Percentiles rank a stretch among this genome's conserved stretches.
These are phyloP conservation scores for Drosophila longiperda DNA, from an alignment of 2,888 invertebrate species.

Conservation along the genomic window DNA sequence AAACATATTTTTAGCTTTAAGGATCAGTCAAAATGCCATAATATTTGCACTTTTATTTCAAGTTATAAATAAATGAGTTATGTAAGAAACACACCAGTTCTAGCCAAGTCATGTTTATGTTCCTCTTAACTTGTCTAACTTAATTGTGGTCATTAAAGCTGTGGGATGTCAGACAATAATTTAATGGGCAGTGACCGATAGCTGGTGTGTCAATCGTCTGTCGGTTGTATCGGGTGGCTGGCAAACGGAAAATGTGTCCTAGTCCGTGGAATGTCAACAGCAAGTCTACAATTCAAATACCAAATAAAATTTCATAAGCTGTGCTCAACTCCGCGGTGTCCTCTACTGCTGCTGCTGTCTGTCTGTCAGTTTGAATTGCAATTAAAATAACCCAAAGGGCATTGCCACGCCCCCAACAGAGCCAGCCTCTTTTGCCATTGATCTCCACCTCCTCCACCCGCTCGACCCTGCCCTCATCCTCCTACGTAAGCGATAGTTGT, in stretches of 20 bases:
- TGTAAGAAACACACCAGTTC: not conserved
- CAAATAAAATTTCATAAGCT: slow-evolving; percentile 77
- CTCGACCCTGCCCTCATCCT: too few relatives aligned
- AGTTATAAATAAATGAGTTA: not conserved
- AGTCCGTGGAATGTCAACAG: slow-evolving; percentile 57
- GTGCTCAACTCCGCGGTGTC: slow-evolving; percentile 5
- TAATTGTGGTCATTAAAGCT: not conserved
- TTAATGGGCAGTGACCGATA: slow-evolving; percentile 9
- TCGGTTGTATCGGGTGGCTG: slow-evolving; percentile 1
- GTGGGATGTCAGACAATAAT: slow-evolving; percentile 6
- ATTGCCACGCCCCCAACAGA: not conserved
- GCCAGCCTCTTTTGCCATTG: not conserved
- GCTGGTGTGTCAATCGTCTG: slow-evolving; percentile 60
- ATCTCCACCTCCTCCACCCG: too few relatives aligned
- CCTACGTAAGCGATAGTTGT: slow-evolving; percentile 21
- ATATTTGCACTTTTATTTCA: not conserved
- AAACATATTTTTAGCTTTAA: not conserved
- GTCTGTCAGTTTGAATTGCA: slow-evolving; percentile 69
- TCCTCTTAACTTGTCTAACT: not conserved
- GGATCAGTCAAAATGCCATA: not conserved
- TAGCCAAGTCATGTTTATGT: not conserved
- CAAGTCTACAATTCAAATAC: slow-evolving; percentile 61
- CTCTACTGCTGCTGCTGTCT: slow-evolving; percentile 1
- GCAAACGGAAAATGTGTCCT: slow-evolving; percentile 70
- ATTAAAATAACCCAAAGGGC: slow-evolving; percentile 61